Percentiles rank a stretch among this genome's conserved stretches.
Evolutionary conservation across 2,888 invertebrate genomes (phyloP).

Genomic region (Drosophila tripunctata): DNA sequence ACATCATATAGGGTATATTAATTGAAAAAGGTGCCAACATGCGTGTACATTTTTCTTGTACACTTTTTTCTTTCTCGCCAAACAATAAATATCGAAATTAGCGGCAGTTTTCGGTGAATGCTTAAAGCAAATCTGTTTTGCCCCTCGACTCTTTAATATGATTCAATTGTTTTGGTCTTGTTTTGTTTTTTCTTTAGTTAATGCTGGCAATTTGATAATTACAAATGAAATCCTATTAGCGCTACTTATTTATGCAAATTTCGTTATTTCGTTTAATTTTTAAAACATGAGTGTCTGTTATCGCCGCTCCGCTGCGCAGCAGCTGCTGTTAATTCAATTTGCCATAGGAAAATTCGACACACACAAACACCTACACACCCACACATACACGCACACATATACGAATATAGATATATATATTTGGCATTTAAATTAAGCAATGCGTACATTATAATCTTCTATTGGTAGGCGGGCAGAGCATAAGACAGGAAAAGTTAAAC

Average conservation of each 20-base stretch:
- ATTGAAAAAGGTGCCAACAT: conserved; percentile 30
- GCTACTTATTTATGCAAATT: conserved; percentile 73
- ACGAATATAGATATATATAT: conserved; percentile 1
- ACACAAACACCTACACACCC: conserved; percentile 1
- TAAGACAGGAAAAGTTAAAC: conserved; percentile 48
- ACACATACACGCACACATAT: not conserved
- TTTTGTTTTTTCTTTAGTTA: conserved; percentile 14
- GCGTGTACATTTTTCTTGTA: conserved; percentile 11
- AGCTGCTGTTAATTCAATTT: conserved; percentile 70
- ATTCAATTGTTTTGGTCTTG: conserved; percentile 31
- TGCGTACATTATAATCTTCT: conserved; percentile 74
- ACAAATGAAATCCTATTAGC: conserved; percentile 76
- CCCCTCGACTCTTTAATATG: conserved; percentile 37
- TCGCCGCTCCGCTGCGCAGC: conserved; percentile 40
- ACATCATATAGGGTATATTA: conserved; percentile 18
- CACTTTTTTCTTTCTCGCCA: not conserved
- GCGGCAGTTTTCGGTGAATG: conserved; percentile 5
- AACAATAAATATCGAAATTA: conserved; percentile 6
- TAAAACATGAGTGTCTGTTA: conserved; percentile 68
- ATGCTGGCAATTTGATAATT: conserved; percentile 69
- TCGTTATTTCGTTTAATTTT: conserved; percentile 69
- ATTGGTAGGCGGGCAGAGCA: conserved; percentile 47
- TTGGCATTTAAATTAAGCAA: conserved; percentile 70
- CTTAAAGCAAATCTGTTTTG: conserved; percentile 17
- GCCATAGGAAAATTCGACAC: conserved; percentile 25